These are phyloP conservation scores for Sapajus apella DNA, from an alignment of 2,113 vertebrate species.

Conservation along the genomic window DNA sequence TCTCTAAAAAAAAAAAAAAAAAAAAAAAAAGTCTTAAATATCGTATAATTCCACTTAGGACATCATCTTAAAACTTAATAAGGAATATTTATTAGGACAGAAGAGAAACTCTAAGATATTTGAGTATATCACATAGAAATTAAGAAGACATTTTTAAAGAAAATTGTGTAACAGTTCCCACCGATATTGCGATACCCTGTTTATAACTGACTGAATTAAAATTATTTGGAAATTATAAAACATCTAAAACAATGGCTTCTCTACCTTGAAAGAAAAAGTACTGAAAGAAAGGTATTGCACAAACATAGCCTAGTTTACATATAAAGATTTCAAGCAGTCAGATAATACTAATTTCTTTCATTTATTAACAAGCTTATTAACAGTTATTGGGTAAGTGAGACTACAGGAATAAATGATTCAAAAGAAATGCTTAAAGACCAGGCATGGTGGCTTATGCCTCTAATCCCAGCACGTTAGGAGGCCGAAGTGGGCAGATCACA, in stretches of 20 bases:
- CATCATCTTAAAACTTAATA: background rate
- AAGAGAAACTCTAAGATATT: background rate
- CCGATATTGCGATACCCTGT: background rate
- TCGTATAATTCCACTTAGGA: background rate
- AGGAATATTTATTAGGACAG: background rate
- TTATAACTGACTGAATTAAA: background rate
- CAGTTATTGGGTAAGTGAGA: background rate
- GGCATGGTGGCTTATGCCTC: too few species aligned
- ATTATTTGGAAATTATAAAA: constrained; percentile 12
- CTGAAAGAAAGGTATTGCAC: background rate
- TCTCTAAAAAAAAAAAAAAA: too few species aligned
- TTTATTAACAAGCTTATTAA: background rate
- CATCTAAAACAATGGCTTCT: background rate
- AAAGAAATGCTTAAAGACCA: background rate
- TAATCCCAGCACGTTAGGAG: too few species aligned
- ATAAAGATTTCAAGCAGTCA: background rate
- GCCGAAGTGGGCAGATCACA: too few species aligned
- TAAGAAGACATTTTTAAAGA: constrained; percentile 26
- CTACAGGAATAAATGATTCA: background rate
- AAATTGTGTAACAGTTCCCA: background rate
- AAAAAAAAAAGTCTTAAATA: constrained; percentile 1
- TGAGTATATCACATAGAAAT: background rate
- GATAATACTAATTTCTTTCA: background rate
- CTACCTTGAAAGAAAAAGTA: background rate
- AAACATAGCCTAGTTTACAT: background rate